phyloP scores from a whole-genome alignment of 1,140 invertebrate genomes.

The Polypedilum pembai region DNA sequence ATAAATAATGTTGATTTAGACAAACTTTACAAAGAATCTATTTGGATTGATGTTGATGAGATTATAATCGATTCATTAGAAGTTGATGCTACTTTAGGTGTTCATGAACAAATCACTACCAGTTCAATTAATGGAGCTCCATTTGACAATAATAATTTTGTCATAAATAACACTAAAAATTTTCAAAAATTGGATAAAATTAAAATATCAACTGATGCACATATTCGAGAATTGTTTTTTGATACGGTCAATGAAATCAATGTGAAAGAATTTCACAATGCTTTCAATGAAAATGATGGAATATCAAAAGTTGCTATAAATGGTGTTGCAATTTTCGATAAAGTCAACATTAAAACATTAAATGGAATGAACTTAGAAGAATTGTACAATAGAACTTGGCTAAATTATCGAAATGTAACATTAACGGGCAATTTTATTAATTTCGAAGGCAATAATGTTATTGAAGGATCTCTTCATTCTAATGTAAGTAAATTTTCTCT shows the following conservation, averaged over 20 bases:
- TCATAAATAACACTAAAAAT: constrained; percentile 10
- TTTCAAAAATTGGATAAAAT: not conserved
- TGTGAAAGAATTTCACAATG: constrained; percentile 30
- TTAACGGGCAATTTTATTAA: not conserved
- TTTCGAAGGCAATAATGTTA: not conserved
- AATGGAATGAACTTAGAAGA: constrained; percentile 34
- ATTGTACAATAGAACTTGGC: constrained; percentile 37
- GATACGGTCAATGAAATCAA: constrained; percentile 31
- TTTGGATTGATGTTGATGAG: constrained; percentile 40
- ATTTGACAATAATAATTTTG: not conserved
- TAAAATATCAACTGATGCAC: constrained; percentile 29
- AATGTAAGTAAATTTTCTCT: not conserved
- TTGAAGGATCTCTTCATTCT: not conserved
- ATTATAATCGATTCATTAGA: constrained; percentile 37
- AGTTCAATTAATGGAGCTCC: not conserved
- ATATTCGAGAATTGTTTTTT: constrained; percentile 28
- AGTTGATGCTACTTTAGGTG: constrained; percentile 38
- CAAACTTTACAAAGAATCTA: constrained; percentile 38
- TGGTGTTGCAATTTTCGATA: constrained; percentile 33
- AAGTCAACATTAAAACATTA: constrained; percentile 34
- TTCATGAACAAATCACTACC: not conserved
- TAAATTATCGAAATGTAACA: constrained; percentile 34
- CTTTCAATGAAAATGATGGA: constrained; percentile 30
- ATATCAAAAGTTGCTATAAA: constrained; percentile 31
- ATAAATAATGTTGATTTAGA: constrained; percentile 42